Base-by-base conservation (phyloP, 1,140 invertebrate genomes). In the Drosophila eugracilis region DNA sequence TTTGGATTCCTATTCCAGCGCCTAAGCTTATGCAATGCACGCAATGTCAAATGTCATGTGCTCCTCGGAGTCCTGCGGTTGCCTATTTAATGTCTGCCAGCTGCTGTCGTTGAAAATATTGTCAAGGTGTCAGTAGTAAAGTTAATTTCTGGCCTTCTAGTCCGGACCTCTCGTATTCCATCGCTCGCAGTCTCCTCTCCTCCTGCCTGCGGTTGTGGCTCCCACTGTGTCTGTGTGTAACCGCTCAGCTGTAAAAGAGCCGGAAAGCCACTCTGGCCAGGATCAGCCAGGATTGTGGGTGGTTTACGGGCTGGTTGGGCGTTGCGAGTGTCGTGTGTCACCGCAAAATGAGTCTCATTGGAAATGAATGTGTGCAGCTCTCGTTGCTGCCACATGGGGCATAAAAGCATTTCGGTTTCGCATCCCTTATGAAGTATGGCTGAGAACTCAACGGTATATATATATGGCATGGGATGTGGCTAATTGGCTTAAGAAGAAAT, bases 281-380 rank as follows among this genome's bases (percentile, higher is more conserved):
- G 67, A 72, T 78, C 69, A 73, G 57, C 24, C 57, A 39, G 78
- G 55, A 74, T 59, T 74, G 42, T 36, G 69, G 53, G 74, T 49
- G 62, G 55, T 41, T 47, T 9, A 47, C 44, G 36, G 45, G 70
- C 9, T 5, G 48, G 30, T 22, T 10, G 45, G 14, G 22, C 50
- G 24, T 14, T 30, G 45, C 36, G 67, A 52, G 54, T 53, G 37
- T 69, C 60, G 77, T 77, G 77, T 83, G 83, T 75, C 41, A 75
- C 83, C 81, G 62, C 81, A 86, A 86, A 85, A 86, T 86, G 81
- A 86, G 77, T 81, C 78, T 86, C 74, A 86, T 86, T 86, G 81
- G 77, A 71, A 86, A 75, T 86, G 81, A 86, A 86, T 78, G 81
- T 75, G 62, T 75, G 72, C 34, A 70, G 67, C 26, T 71, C 49